Evolutionary conservation across 2,113 vertebrate genomes (phyloP), one percentile per base, ranked within the genome.

Genomic region (Nipponia nippon): DNA sequence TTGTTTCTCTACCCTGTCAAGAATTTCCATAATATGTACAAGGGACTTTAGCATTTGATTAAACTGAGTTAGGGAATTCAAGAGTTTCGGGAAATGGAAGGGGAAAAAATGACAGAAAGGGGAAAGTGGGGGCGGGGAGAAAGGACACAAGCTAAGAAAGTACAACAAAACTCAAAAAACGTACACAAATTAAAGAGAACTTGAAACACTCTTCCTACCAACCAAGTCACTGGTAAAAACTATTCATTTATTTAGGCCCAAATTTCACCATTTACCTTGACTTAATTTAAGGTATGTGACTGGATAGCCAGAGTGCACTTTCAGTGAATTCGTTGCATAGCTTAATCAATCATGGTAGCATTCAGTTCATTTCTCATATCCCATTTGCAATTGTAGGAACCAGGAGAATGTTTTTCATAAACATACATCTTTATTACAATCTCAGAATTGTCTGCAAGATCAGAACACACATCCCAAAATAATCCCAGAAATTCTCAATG

Each of bases 351-450:
- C 21, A 72, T 2, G 7, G 59, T 34, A 85, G 40, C 49, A 62
- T 38, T 62, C 30, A 21, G 23, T 49, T 85, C 12, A 46, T 58
- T 86, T 89, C 77, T 96, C 67, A 90, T 90, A 95, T 78, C 87
- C 84, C 88, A 22, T 36, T 44, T 14, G 47, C 32, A 53, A 50
- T 1, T 70, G 55, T 29, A 49, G 56, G 52, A 87, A 67, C 20
- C 3, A 3, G 66, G 7, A 77, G 6, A 9, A 89, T 11, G 10
- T 47, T 81, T 87, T 66, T 67, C 40, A 47, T 47, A 83, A 55
- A 34, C 34, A 80, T 8, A 38, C 52, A 90, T 78, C 92, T 95
- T 90, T 80, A 87, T 87, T 94, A 86, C 56, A 56, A 91, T 91
- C 71, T 94, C 56, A 94, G 70, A 77, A 62, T 42, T 76, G 72